These are phyloP conservation scores for Eutrigla gurnardus DNA, from an alignment of 2,797 vertebrate species.

Conservation along the genomic window DNA sequence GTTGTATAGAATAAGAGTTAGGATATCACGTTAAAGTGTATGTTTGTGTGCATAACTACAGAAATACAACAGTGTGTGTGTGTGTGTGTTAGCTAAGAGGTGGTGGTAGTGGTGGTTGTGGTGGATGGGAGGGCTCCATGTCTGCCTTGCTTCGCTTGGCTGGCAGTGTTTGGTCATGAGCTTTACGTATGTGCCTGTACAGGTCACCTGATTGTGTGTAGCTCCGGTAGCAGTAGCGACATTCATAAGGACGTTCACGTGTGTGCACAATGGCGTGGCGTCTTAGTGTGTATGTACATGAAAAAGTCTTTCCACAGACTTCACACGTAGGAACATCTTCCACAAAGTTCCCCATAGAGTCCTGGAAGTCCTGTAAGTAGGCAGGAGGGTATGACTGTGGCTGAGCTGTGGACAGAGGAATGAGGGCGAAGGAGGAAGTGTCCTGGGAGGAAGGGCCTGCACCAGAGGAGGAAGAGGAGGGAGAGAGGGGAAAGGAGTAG, in stretches of 20 bases:
- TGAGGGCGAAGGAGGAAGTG: slow-evolving; percentile 72
- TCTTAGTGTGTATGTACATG: slow-evolving; percentile 92
- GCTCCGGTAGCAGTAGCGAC: slow-evolving; percentile 94
- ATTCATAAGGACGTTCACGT: slow-evolving; percentile 92
- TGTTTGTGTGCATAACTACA: not conserved
- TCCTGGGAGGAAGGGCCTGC: slow-evolving; percentile 77
- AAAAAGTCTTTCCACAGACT: slow-evolving; percentile 96
- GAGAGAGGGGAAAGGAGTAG: slow-evolving; percentile 80
- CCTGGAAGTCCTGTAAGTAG: slow-evolving; percentile 90
- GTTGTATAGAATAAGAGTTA: not conserved
- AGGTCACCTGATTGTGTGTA: slow-evolving; percentile 97
- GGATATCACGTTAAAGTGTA: not conserved
- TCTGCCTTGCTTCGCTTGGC: slow-evolving; percentile 89
- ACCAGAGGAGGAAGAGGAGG: slow-evolving; percentile 80
- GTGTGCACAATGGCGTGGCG: slow-evolving; percentile 97
- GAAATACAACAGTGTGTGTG: not conserved
- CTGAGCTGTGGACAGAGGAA: slow-evolving; percentile 63
- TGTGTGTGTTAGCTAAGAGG: slow-evolving; percentile 61
- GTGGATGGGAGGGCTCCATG: slow-evolving; percentile 61
- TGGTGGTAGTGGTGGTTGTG: slow-evolving; percentile 55
- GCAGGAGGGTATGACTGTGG: slow-evolving; percentile 77
- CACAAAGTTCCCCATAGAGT: slow-evolving; percentile 87
- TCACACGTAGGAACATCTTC: slow-evolving; percentile 94
- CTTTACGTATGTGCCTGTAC: slow-evolving; percentile 95
- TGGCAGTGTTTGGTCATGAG: slow-evolving; percentile 88